Conservation (phyloP, 2,113 vertebrate genomes). For the Lophochroa leadbeateri region DNA sequence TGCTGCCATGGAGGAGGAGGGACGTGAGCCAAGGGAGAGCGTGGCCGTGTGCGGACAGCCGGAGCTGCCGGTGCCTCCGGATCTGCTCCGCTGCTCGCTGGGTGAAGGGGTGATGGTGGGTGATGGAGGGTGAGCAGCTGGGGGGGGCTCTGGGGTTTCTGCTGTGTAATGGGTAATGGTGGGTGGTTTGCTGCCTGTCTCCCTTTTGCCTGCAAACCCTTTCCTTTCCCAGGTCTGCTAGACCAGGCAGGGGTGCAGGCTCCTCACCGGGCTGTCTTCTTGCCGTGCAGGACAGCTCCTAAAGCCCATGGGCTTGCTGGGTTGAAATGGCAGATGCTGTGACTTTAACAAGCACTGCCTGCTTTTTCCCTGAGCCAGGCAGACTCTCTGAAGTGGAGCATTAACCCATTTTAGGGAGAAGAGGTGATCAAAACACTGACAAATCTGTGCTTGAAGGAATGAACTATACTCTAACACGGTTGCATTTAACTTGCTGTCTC, state of each 20-base stretch:
- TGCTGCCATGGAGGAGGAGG: not conserved
- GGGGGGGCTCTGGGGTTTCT: not conserved
- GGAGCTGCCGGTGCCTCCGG: not conserved
- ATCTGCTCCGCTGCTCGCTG: not conserved
- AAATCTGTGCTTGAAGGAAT: not conserved
- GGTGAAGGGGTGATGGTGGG: not conserved
- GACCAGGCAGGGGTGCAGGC: not conserved
- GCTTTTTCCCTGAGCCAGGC: not conserved
- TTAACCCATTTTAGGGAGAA: not conserved
- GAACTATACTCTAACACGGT: too few species aligned
- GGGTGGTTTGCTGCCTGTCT: fast-evolving
- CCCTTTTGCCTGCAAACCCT: not conserved
- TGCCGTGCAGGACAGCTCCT: not conserved
- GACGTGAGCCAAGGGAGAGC: fast-evolving
- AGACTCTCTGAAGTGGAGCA: not conserved
- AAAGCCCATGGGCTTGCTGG: not conserved
- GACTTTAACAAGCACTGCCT: not conserved
- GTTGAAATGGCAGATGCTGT: not conserved
- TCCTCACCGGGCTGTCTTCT: not conserved
- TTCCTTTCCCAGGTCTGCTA: not conserved
- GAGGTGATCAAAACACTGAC: not conserved
- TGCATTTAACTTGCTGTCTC: fast-evolving
- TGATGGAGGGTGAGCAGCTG: not conserved
- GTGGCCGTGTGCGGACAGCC: too few species aligned
- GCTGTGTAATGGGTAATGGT: not conserved